phyloP scores from a whole-genome alignment of 2,113 vertebrate species.

The Rhabdomys dilectus region DNA sequence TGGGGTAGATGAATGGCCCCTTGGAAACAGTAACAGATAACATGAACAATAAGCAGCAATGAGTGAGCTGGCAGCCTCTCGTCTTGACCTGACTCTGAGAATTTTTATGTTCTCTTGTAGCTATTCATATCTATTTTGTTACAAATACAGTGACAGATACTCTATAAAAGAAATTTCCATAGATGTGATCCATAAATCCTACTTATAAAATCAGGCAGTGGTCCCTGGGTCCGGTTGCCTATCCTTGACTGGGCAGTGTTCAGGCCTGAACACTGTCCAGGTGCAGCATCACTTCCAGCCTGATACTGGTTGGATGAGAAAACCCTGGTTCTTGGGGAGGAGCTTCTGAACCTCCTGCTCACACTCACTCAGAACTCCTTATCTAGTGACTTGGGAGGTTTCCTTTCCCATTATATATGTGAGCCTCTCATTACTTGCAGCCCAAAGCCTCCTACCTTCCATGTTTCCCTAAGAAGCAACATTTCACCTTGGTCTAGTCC shows the following conservation, averaged over 20 bases:
- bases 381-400: neutral
- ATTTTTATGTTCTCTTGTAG: constrained; percentile 21
- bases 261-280: neutral
- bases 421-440: neutral
- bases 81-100: neutral
- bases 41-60: neutral
- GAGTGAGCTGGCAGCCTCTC: neutral
- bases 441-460: neutral
- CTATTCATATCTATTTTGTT: neutral
- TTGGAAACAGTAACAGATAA: neutral
- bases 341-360: neutral
- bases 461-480: neutral
- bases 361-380: neutral
- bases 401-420: neutral
- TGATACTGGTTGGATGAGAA: neutral
- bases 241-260: neutral
- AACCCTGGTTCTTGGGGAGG: neutral
- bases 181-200: neutral
- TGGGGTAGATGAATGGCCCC: neutral
- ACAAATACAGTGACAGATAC: neutral
- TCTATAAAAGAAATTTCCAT: neutral
- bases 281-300: neutral
- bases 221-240: neutral
- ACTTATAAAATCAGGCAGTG: neutral
- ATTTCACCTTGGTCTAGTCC: neutral